These are phyloP conservation scores for Ahaetulla prasina DNA, from an alignment of 2,113 vertebrate genomes.

Conservation along the genomic window DNA sequence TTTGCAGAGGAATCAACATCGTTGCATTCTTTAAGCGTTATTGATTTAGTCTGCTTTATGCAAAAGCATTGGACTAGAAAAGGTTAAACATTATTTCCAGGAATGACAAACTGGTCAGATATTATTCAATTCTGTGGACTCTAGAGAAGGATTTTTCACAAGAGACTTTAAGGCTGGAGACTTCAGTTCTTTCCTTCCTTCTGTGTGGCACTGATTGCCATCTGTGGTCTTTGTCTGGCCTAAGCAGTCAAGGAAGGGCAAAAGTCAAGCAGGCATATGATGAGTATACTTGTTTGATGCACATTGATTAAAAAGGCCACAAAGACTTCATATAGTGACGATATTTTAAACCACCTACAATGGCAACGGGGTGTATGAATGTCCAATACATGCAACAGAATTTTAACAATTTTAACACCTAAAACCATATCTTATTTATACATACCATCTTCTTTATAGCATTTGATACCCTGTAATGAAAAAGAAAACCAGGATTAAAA, in stretches of 20 bases:
- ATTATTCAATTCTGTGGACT: not conserved
- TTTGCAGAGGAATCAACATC: not conserved
- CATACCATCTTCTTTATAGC: conserved; percentile 55
- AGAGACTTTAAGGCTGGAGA: not conserved
- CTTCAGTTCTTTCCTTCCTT: not conserved
- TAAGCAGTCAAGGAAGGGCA: not conserved
- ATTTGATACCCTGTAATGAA: conserved; percentile 56
- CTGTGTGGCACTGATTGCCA: not conserved
- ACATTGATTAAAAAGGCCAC: not conserved
- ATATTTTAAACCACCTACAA: not conserved
- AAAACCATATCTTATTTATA: conserved; percentile 4
- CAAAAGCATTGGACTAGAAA: not conserved
- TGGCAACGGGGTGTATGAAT: not conserved
- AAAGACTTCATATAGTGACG: not conserved
- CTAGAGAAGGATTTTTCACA: not conserved
- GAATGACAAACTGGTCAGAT: not conserved
- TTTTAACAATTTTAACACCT: not conserved
- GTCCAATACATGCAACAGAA: not conserved
- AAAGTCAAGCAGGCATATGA: not conserved
- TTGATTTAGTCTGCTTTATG: not conserved
- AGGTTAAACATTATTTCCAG: not conserved
- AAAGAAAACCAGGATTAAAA: conserved; percentile 34
- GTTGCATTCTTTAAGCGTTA: not conserved
- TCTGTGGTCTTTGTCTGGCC: not conserved
- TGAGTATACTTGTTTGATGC: not conserved